Evolutionary conservation across 2,888 invertebrate species (phyloP).

Genomic region (Muschampia plurimacula): DNA sequence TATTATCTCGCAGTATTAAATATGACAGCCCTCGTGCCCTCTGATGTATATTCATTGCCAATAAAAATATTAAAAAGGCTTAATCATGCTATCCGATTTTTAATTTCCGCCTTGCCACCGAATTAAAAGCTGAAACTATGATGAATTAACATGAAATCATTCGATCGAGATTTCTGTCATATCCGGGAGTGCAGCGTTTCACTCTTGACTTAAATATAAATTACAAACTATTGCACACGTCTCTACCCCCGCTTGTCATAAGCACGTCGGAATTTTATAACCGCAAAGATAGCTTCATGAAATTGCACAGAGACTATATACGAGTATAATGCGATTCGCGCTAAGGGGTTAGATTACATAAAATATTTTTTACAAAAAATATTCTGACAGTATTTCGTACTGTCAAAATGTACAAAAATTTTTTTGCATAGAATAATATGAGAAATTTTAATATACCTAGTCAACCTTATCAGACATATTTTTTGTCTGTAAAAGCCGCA

Average conservation of each 20-base stretch:
- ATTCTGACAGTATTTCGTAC: neutral
- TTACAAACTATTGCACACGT: slow-evolving; percentile 52
- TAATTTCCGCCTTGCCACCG: neutral
- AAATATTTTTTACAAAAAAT: slow-evolving; percentile 4
- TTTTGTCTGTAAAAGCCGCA: too few species aligned
- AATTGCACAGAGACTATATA: slow-evolving; percentile 16
- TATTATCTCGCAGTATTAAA: neutral
- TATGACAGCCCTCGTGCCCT: neutral
- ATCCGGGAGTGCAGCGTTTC: slow-evolving; percentile 54
- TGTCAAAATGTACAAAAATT: too few species aligned
- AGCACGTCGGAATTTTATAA: slow-evolving; percentile 29
- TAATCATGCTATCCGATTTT: neutral
- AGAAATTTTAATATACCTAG: too few species aligned
- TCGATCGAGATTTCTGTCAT: slow-evolving; percentile 61
- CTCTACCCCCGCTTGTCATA: slow-evolving; percentile 21
- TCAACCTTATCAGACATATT: too few species aligned
- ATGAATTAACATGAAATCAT: slow-evolving; percentile 41
- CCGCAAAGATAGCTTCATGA: slow-evolving; percentile 27
- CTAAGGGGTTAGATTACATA: neutral
- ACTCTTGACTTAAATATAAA: slow-evolving; percentile 67
- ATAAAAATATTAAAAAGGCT: neutral
- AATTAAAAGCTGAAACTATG: slow-evolving; percentile 7
- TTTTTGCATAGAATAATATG: too few species aligned
- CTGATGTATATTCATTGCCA: neutral
- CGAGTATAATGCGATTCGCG: neutral